Base-by-base conservation (phyloP, 2,113 vertebrate species). In the Myiozetetes cayanensis region DNA sequence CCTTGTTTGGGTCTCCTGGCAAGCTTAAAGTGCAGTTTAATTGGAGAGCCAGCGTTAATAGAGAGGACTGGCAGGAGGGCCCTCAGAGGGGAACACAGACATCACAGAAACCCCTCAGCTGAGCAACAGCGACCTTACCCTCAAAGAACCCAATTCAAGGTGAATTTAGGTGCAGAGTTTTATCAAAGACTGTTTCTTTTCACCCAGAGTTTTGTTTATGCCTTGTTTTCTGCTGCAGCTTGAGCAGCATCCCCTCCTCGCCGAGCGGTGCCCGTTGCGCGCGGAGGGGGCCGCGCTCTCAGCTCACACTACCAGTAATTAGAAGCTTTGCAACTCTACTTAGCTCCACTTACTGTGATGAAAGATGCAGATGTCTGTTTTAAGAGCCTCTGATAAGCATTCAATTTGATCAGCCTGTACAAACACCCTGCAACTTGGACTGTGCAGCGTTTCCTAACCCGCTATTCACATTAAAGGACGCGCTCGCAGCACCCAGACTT, bases 381-480 rank as follows among this genome's bases (percentile, higher is more conserved):
- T 53, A 17, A 79, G 74, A 53, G 91, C 25, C 85, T 70, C 87
- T 80, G 71, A 89, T 8, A 50, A 87, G 50, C 50, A 30, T 35
- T 58, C 55, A 3, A 0, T 76, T n/a, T 20, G 58, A 78, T 73
- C 78, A 37, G 58, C 22, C 62, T 31, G 28, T 19, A 27, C 49
- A 46, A 61, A 83, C 1, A 35, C 8, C 27, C 87, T 5, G 18
- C 2, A 19, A 75, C 62, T 55, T 4, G 14, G 7, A 7, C 41
- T 4, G 6, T 1, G n/a, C 59, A 47, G 2, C 8, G 53, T 33
- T 84, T n/a, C 67, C 83, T 18, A 62, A 43, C 41, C 25, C 30
- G 0, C 8, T 10, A 4, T 17, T 50, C 71, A 15, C 23, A 3
- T 1, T 2, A 4, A 79, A 43, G 30, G 12, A 2, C 7, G 3